Evolutionary conservation across 2,888 invertebrate genomes (phyloP), one percentile per base, ranked within the genome.

Genomic region (Euproctis similis): DNA sequence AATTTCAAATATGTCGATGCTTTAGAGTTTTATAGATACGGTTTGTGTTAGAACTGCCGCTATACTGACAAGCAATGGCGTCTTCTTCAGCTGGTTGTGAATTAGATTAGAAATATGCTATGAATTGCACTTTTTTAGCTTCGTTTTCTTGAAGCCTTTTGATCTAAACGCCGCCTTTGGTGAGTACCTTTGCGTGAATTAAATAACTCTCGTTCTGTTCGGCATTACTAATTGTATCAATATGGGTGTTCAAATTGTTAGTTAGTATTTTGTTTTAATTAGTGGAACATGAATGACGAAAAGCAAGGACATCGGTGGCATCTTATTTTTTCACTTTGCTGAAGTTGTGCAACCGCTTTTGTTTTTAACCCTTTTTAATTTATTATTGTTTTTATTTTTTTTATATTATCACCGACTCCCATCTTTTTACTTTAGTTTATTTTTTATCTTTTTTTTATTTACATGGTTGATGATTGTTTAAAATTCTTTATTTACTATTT

Each of bases 251-350:
- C 44, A 48, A 14, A 14, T n/a, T n/a, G n/a, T n/a, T n/a, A n/a
- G 53, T 64, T 59, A 55, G 59, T 57, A 67, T 70, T n/a, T 70
- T 55, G 61, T 63, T 68, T 61, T 66, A 61, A 66, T 72, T 63
- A 61, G 61, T n/a, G n/a, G n/a, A n/a, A n/a, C n/a, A n/a, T n/a
- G n/a, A n/a, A n/a, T n/a, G n/a, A n/a, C n/a, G n/a, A n/a, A n/a
- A n/a, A n/a, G n/a, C n/a, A n/a, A n/a, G n/a, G n/a, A n/a, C n/a
- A n/a, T n/a, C n/a, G n/a, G n/a, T n/a, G n/a, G n/a, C n/a, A n/a
- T n/a, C n/a, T n/a, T n/a, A n/a, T n/a, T n/a, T n/a, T n/a, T n/a
- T n/a, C n/a, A n/a, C n/a, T n/a, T n/a, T n/a, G n/a, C n/a, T n/a
- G n/a, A n/a, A n/a, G n/a, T n/a, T n/a, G n/a, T n/a, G n/a, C n/a